Evolutionary conservation across 2,888 invertebrate genomes (phyloP).

Genomic region (Campopleginae sp.): DNA sequence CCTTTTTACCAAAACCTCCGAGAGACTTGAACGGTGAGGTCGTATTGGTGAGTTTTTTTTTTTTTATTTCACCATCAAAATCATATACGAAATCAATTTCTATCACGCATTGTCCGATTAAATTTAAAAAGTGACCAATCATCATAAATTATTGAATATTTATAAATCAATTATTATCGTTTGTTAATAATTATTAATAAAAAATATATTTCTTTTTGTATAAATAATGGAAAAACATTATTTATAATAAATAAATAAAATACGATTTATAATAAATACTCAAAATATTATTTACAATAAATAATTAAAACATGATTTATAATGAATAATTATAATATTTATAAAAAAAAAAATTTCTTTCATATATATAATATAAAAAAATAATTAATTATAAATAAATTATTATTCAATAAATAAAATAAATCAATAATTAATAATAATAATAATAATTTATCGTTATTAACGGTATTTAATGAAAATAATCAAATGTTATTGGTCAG

Average conservation of each 20-base stretch:
- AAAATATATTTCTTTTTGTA: too few species aligned
- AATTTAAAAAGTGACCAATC: not conserved
- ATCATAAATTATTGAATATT: not conserved
- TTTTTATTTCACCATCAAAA: not conserved
- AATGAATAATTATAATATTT: too few species aligned
- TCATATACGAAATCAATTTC: not conserved
- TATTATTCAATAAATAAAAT: too few species aligned
- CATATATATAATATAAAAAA: not conserved
- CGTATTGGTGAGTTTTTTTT: slow-evolving; percentile 76
- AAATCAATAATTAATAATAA: too few species aligned
- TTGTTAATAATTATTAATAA: too few species aligned
- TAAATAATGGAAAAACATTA: not conserved
- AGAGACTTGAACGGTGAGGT: slow-evolving; percentile 79
- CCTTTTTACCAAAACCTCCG: slow-evolving; percentile 80
- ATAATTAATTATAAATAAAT: not conserved
- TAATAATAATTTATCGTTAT: too few species aligned
- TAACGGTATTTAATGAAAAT: too few species aligned
- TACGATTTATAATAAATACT: not conserved
- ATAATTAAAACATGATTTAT: too few species aligned
- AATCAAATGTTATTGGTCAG: too few species aligned
- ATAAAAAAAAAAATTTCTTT: too few species aligned
- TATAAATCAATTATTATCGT: too few species aligned
- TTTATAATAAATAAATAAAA: not conserved
- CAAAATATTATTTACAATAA: not conserved
- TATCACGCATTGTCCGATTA: not conserved